These are phyloP conservation scores for Heliornis fulica DNA, from an alignment of 2,113 vertebrate genomes.

Conservation along the genomic window DNA sequence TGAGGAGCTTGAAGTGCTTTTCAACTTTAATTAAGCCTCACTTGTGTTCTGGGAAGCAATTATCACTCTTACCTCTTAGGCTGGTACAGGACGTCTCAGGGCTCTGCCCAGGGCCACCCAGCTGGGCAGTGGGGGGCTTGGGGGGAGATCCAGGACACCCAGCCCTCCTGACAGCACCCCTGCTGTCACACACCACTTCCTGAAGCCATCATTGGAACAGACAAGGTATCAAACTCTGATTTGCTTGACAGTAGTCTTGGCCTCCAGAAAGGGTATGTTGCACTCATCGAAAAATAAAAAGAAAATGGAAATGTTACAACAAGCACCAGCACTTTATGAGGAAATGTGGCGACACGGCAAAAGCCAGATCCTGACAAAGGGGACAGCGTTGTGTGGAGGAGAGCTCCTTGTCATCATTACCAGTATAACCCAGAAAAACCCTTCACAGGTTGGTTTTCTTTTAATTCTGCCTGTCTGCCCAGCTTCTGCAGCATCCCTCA, in stretches of 20 bases:
- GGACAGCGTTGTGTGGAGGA: background rate
- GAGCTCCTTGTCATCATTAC: fast-evolving
- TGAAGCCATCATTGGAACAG: background rate
- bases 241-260: background rate
- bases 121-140: background rate
- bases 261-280: background rate
- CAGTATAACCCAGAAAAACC: background rate
- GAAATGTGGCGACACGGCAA: background rate
- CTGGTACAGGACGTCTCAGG: fast-evolving
- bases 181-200: background rate
- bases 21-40: background rate
- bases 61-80: background rate
- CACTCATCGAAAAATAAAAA: background rate
- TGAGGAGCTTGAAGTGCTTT: background rate
- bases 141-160: background rate
- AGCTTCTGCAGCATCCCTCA: background rate
- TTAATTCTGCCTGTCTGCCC: background rate
- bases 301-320: background rate
- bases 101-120: background rate
- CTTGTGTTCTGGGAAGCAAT: background rate
- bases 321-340: background rate
- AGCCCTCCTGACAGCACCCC: background rate
- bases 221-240: background rate
- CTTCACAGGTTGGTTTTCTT: background rate
- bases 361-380: background rate